Evolutionary conservation across 2,888 invertebrate species (phyloP).

Genomic region (Galerucella pusilla): DNA sequence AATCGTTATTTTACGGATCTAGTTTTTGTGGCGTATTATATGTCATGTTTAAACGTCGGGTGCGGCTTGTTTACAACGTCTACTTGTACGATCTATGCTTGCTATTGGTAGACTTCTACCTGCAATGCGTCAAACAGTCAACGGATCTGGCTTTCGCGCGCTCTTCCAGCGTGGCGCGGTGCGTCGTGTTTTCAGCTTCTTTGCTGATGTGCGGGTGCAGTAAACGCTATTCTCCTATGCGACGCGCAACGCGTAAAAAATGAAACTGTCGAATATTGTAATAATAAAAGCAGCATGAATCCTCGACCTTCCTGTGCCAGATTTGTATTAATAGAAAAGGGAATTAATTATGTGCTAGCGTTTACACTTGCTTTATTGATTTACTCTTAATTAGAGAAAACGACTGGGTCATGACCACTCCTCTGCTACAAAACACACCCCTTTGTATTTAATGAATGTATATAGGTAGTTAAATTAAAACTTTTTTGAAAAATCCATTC

Average conservation of each 20-base stretch:
- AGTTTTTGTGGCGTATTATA: conserved; percentile 73
- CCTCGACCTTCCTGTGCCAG: conserved; percentile 16
- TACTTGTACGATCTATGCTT: conserved; percentile 69
- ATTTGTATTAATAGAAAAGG: conserved; percentile 10
- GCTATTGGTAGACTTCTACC: conserved; percentile 85
- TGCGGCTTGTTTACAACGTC: conserved; percentile 80
- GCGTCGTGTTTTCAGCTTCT: conserved; percentile 55
- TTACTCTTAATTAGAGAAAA: conserved; percentile 34
- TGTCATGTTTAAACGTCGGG: conserved; percentile 74
- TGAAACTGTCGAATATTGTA: conserved; percentile 39
- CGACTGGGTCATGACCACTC: conserved; percentile 41
- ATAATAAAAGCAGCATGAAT: conserved; percentile 40
- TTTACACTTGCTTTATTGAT: conserved; percentile 36
- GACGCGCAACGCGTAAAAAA: conserved; percentile 45
- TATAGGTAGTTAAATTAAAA: conserved; percentile 12
- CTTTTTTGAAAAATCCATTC: conserved; percentile 18
- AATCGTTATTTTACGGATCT: conserved; percentile 55
- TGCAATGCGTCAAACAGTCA: conserved; percentile 83
- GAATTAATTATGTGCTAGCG: conserved; percentile 13
- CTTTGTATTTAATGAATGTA: conserved; percentile 34
- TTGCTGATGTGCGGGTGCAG: conserved; percentile 63
- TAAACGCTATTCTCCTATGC: conserved; percentile 50
- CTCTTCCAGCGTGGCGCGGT: conserved; percentile 57
- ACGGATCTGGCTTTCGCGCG: conserved; percentile 60
- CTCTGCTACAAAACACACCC: conserved; percentile 42